Conservation (phyloP, 37 sponge, comb jelly and placozoan species). For the Mnemiopsis leidyi region DNA sequence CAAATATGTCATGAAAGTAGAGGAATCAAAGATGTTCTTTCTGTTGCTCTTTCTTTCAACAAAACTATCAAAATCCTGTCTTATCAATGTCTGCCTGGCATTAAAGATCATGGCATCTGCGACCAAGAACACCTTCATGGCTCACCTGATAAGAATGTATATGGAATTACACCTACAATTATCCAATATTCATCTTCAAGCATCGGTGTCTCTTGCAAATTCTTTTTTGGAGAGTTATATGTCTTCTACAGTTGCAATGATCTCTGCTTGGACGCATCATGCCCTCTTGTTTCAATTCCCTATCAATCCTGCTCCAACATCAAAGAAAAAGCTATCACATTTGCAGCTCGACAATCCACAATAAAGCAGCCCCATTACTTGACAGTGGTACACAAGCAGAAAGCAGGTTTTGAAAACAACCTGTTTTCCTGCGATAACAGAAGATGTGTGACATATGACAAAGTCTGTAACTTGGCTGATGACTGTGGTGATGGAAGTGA, state of each 20-base stretch:
- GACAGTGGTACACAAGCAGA: neutral
- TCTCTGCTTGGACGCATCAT: neutral
- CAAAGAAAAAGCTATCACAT: neutral
- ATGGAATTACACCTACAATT: neutral
- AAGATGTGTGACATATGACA: neutral
- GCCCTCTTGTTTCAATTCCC: neutral
- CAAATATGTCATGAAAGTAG: neutral
- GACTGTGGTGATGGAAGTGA: conserved; percentile 43
- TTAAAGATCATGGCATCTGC: neutral
- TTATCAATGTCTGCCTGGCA: neutral
- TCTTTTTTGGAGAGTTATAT: neutral
- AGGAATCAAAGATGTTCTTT: neutral
- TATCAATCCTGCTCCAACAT: neutral
- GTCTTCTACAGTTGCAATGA: neutral
- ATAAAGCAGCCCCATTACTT: neutral
- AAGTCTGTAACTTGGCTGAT: conserved; percentile 10
- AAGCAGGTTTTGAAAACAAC: neutral
- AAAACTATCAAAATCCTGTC: neutral
- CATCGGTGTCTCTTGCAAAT: neutral
- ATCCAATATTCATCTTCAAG: neutral
- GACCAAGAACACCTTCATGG: neutral
- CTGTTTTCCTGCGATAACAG: neutral
- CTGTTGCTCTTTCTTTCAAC: neutral
- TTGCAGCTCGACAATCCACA: neutral
- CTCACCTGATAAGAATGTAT: neutral